These are phyloP conservation scores for Actinopyga echinites DNA, from an alignment of 53 echinoderm and acorn worm genomes.

Conservation along the genomic window DNA sequence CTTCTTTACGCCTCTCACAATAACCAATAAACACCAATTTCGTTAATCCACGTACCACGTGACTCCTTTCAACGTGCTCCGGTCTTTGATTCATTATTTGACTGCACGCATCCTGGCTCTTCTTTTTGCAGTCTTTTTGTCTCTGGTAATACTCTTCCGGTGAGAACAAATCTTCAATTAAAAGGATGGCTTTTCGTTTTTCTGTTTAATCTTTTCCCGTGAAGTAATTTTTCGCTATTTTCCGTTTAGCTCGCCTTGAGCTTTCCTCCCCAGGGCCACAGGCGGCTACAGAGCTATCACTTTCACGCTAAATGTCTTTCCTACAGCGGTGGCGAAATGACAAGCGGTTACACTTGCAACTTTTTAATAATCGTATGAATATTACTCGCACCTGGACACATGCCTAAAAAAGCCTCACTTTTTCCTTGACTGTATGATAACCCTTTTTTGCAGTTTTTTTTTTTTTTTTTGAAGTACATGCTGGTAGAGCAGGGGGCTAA, in stretches of 20 bases:
- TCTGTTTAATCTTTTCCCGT: background rate
- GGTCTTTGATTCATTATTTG: too few relatives aligned
- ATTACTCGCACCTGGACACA: conserved; percentile 15
- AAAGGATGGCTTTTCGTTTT: too few relatives aligned
- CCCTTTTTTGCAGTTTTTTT: too few relatives aligned
- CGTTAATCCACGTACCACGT: background rate
- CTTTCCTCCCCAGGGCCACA: conserved; percentile 3
- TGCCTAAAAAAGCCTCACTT: too few relatives aligned
- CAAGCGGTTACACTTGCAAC: background rate
- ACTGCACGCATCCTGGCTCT: too few relatives aligned
- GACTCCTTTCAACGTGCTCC: background rate
- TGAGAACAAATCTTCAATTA: too few relatives aligned
- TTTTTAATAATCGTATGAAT: conserved; percentile 9
- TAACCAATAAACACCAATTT: conserved; percentile 26
- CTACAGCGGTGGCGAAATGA: background rate
- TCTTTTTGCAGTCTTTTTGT: too few relatives aligned
- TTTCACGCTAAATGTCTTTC: conserved; percentile 20
- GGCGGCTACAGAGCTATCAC: conserved; percentile 2
- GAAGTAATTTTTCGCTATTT: background rate
- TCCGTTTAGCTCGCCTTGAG: background rate
- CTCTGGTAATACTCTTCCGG: background rate
- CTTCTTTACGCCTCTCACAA: conserved; percentile 11
- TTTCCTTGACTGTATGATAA: too few relatives aligned
- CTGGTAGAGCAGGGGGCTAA: too few relatives aligned
- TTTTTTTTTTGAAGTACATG: too few relatives aligned